Conservation (phyloP, 1,140 invertebrate genomes). For the Drosophila malerkotliana region DNA sequence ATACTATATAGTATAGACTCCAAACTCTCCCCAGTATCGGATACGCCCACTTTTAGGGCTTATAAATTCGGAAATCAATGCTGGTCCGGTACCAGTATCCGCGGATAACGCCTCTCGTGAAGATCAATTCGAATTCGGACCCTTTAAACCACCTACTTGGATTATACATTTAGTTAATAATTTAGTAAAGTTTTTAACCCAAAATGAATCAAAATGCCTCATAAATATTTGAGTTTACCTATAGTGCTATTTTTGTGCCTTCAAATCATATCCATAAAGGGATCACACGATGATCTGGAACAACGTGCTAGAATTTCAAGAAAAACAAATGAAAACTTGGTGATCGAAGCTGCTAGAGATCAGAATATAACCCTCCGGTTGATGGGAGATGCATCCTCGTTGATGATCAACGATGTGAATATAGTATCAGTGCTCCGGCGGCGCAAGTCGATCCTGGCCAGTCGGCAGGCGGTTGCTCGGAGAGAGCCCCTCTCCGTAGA, state of each 20-base stretch:
- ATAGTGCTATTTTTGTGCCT: constrained; percentile 22
- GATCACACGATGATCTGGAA: background rate
- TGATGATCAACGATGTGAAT: constrained; percentile 65
- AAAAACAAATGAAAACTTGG: constrained; percentile 39
- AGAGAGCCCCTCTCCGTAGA: constrained; percentile 45
- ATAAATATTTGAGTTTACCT: background rate
- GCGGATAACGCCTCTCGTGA: constrained; percentile 2
- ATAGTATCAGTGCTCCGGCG: constrained; percentile 41
- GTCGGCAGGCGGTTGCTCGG: constrained; percentile 7
- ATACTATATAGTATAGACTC: too few relatives aligned
- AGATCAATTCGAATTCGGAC: constrained; percentile 1
- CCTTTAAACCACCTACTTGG: background rate
- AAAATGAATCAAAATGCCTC: constrained; percentile 42
- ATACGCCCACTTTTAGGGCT: constrained; percentile 38
- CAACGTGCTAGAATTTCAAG: constrained; percentile 9
- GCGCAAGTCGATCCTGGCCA: constrained; percentile 14
- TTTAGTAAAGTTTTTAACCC: background rate
- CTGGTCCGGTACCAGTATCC: constrained; percentile 12
- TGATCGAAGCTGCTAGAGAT: constrained; percentile 48
- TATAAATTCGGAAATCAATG: constrained; percentile 29
- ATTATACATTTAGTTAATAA: background rate
- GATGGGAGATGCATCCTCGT: constrained; percentile 51
- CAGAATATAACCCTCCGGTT: constrained; percentile 70
- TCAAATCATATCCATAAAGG: background rate
- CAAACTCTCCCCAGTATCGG: background rate